Conservation (phyloP, 2,797 vertebrate species). For the Pyrocephalus nanus region DNA sequence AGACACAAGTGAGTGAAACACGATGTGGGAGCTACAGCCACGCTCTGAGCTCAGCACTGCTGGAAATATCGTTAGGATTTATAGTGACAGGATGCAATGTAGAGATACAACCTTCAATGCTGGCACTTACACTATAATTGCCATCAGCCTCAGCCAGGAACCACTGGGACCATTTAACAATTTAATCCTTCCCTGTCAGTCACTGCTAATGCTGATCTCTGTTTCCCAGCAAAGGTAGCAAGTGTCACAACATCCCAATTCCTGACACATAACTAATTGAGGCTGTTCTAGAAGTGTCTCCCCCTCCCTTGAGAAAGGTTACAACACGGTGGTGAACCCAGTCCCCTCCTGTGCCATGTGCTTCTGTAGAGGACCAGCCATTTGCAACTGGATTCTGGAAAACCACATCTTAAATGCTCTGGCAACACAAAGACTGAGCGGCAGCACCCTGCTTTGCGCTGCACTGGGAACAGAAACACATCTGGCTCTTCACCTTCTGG, state of each 20-base stretch:
- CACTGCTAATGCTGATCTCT: neutral
- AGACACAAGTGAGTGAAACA: neutral
- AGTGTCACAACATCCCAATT: neutral
- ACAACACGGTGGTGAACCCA: rapidly evolving
- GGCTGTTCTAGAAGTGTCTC: neutral
- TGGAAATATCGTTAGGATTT: neutral
- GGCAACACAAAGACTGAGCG: rapidly evolving
- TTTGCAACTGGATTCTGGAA: neutral
- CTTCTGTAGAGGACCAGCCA: neutral
- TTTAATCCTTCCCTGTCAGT: neutral
- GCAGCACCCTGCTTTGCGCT: neutral
- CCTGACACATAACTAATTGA: neutral
- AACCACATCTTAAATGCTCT: neutral
- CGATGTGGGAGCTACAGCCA: rapidly evolving
- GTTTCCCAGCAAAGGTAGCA: neutral
- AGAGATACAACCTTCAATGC: neutral
- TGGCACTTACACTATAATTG: neutral
- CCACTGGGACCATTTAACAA: neutral
- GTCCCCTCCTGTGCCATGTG: rapidly evolving
- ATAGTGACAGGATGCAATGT: neutral
- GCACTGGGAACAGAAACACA: neutral
- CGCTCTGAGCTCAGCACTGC: neutral
- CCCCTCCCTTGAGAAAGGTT: neutral
- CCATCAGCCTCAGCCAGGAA: neutral
- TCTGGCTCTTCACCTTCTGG: neutral